Evolutionary conservation across 2,113 vertebrate genomes (phyloP), one percentile per base, ranked within the genome.

Genomic region (Malurus melanocephalus): DNA sequence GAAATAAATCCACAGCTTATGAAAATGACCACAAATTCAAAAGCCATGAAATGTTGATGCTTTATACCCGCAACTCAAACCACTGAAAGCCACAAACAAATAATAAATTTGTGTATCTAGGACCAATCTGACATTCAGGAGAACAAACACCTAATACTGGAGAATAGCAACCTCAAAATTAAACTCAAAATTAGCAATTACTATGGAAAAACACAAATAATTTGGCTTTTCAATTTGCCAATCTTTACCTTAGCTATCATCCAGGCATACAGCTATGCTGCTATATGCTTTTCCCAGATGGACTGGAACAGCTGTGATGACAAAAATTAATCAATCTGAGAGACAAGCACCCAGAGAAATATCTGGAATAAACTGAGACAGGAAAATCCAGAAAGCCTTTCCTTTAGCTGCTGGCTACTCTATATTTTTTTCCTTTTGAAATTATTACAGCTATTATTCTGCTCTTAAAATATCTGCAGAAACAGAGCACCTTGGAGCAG

Each of bases 241-340:
- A 2, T 38, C 71, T 92, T 64, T 77, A 80, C 45, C 46, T 45
- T 20, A 84, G n/a, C 52, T 72, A 51, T 65, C 62, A 76, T 26
- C 40, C 74, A 76, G 40, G 27, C 74, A 57, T 11, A 81, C 59
- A 73, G 24, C 76, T 78, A 71, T 60, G 42, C 13, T 87, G 62
- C 78, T 64, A 40, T 6, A 61, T 6, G 7, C 38, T 82, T 81
- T 69, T 38, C 46, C 67, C 82, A 91, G 67, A 79, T 66, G 46
- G 66, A 30, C 45, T 93, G 45, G 66, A 90, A 42, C 74, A 94
- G 78, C 81, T 87, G 67, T 49, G 81, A 64, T 82, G 57, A 76
- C 53, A 92, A 49, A 87, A 87, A 85, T 73, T 28, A 87, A 92
- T 75, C 79, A 79, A 51, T 46, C 20, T 52, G 16, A 84, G n/a